These are phyloP conservation scores for Helicoverpa assulta DNA, from an alignment of 2,888 invertebrate species.

Conservation along the genomic window DNA sequence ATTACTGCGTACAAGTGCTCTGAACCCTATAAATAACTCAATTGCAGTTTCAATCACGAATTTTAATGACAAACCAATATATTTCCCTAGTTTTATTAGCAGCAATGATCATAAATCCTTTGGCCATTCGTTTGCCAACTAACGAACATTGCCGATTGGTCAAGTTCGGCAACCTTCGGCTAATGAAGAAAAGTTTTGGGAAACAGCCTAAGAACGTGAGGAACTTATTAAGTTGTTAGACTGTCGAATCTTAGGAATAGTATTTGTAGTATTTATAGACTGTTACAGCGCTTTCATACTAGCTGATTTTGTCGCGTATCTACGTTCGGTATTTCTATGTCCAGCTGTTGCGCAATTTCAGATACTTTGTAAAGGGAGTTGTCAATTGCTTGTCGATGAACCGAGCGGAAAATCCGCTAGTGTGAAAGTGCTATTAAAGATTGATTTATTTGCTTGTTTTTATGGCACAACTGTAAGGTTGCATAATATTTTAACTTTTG, in stretches of 20 bases:
- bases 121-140: slow-evolving; percentile 15
- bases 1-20: background rate
- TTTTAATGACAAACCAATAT: slow-evolving; percentile 18
- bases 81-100: slow-evolving; percentile 23
- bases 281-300: background rate
- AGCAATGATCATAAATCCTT: slow-evolving; percentile 38
- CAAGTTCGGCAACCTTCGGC: slow-evolving; percentile 15
- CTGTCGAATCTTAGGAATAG: slow-evolving; percentile 28
- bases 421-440: background rate
- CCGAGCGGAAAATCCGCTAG: too few species aligned
- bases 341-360: too few species aligned
- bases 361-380: too few species aligned
- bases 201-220: slow-evolving; percentile 19
- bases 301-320: too few species aligned
- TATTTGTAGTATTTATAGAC: slow-evolving; percentile 1
- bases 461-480: background rate
- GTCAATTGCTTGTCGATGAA: too few species aligned
- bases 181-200: slow-evolving; percentile 55
- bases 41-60: background rate
- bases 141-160: slow-evolving; percentile 19
- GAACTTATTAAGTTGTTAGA: slow-evolving; percentile 32
- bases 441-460: slow-evolving; percentile 16
- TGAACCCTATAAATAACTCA: background rate
- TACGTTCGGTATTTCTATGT: too few species aligned
- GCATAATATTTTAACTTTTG: background rate